Base-by-base conservation (phyloP, 2,113 vertebrate species). In the Cettia cetti region DNA sequence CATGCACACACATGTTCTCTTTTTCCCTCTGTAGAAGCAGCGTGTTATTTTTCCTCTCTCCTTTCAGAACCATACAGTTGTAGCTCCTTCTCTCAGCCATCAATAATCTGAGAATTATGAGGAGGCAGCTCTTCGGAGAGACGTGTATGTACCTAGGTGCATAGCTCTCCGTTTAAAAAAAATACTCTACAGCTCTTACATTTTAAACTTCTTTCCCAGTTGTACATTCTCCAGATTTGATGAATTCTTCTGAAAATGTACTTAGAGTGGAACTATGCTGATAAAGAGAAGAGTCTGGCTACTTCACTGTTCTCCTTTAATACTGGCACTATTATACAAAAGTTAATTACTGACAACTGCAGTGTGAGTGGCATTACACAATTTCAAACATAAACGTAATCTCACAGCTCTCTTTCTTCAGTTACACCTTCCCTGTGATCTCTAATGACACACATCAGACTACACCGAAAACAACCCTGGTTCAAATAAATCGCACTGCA, bases 151-250 rank as follows among this genome's bases (percentile, higher is more conserved):
- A 54, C 82, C 52, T 5, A 47, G 63, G 68, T 31, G 28, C 61
- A 93, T 11, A 66, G 64, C 57, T n/a, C 71, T 80, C 59, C 4
- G 11, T 81, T 74, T 27, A 3, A 68, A 75, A 89, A 89, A 13
- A 97, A 74, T 5, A 56, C 45, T 82, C 59, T 8, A 28, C 37
- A 76, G 79, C 49, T 93, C 60, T 50, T 78, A 68, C 8, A 66
- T 77, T 93, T 96, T 91, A 90, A 95, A 97, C 94, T 97, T 94
- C 78, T 91, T 86, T 80, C 90, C 56, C 76, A 92, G 94, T 92
- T 94, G 76, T 16, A 68, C 82, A 57, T 69, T 88, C 82, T 64
- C 68, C 82, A 83, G 68, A 80, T 81, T 86, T 40, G 42, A 28
- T 24, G 52, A 88, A 77, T 90, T 52, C 87, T 63, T 66, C 75